Conservation (phyloP, 2,797 vertebrate species). For the Enteromius paludinosus region DNA sequence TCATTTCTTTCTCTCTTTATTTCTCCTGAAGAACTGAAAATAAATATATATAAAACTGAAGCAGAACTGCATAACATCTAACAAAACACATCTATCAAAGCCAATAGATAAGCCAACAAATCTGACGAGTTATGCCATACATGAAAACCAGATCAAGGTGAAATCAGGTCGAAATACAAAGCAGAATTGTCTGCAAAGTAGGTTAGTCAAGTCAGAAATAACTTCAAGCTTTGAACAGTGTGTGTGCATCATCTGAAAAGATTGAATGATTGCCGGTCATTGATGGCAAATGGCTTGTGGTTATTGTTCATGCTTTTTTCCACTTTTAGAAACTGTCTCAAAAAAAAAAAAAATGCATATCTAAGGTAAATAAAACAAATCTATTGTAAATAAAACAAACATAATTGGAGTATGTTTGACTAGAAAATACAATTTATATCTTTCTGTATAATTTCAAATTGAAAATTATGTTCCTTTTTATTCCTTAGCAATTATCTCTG, state of each 20-base stretch:
- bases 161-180: conserved; percentile 8
- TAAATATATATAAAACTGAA: neutral
- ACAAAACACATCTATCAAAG: neutral
- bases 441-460: neutral
- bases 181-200: conserved; percentile 73
- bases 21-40: neutral
- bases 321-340: too few species aligned
- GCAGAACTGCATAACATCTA: neutral
- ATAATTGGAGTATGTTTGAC: neutral
- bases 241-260: neutral
- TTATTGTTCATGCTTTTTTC: neutral
- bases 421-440: neutral
- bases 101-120: neutral
- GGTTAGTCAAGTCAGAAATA: conserved; percentile 76
- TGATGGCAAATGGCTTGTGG: neutral
- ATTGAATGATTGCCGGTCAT: neutral
- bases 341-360: neutral
- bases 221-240: conserved; percentile 69
- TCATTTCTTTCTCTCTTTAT: neutral
- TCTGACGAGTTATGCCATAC: neutral
- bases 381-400: neutral
- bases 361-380: neutral
- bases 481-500: neutral
- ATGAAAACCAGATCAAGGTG: conserved; percentile 9
- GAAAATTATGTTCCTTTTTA: neutral